phyloP scores from a whole-genome alignment of 2,888 invertebrate genomes.

The Rapana venosa region DNA sequence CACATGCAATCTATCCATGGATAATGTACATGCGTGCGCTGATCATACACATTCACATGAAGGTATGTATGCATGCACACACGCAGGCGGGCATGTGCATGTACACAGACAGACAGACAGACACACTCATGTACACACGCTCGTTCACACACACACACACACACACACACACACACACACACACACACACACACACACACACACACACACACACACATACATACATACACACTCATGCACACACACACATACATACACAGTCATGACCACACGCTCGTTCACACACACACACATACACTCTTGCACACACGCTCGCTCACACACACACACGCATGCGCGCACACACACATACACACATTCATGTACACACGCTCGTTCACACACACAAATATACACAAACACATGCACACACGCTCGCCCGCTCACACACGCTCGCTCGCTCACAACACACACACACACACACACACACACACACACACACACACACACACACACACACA shows the following conservation, averaged over 20 bases:
- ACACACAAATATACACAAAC: background rate
- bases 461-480: too few relatives aligned
- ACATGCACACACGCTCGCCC: too few relatives aligned
- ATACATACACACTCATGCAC: background rate
- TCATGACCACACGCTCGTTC: background rate
- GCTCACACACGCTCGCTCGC: background rate
- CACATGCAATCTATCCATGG: too few relatives aligned
- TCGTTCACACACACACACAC: background rate
- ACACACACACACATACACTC: background rate
- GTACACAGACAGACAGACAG: background rate
- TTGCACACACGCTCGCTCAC: background rate
- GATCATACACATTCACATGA: too few relatives aligned
- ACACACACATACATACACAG: constrained; percentile 3
- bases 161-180: background rate
- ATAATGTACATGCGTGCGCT: too few relatives aligned
- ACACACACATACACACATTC: background rate
- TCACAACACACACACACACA: background rate
- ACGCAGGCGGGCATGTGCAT: too few relatives aligned
- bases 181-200: background rate
- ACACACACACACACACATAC: background rate
- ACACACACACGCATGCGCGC: background rate
- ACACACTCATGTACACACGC: background rate
- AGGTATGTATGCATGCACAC: too few relatives aligned
- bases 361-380: background rate
- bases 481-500: too few relatives aligned